Conservation (phyloP, 2,797 vertebrate species). For the Xenopus petersii region DNA sequence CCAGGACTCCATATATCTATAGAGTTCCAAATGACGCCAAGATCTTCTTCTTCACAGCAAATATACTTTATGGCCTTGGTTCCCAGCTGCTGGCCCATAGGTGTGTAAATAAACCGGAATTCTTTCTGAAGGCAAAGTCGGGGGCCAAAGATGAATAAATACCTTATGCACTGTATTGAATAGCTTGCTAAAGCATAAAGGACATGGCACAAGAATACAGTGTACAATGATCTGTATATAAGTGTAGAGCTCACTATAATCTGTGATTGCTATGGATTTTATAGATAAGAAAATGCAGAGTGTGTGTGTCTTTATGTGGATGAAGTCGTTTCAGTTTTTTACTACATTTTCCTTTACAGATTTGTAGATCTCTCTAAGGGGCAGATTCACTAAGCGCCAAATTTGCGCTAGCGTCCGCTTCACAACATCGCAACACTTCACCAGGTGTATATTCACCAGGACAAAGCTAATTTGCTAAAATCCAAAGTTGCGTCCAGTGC, state of each 20-base stretch:
- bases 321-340: too few species aligned
- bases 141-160: conserved; percentile 72
- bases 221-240: background rate
- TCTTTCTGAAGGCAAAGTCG: conserved; percentile 74
- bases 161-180: background rate
- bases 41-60: conserved; percentile 76
- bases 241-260: background rate
- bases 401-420: too few species aligned
- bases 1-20: conserved; percentile 88
- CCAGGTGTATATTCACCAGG: too few species aligned
- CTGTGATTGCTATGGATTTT: too few species aligned
- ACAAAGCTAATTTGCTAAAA: too few species aligned
- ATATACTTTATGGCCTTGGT: conserved; percentile 77
- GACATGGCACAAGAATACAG: background rate
- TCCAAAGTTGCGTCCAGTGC: too few species aligned
- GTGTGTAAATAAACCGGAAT: conserved; percentile 77
- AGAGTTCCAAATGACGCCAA: conserved; percentile 82
- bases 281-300: too few species aligned
- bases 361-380: too few species aligned
- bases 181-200: too few species aligned
- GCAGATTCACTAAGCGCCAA: too few species aligned
- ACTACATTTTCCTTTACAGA: too few species aligned
- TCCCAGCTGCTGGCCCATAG: conserved; percentile 87
- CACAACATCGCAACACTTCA: background rate
- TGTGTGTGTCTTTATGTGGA: background rate